A percentile compares a stretch with the other conserved stretches of the same genome.
Evolutionary conservation across 2,113 vertebrate genomes (phyloP).

Genomic region (Phrynosoma blainvillii): DNA sequence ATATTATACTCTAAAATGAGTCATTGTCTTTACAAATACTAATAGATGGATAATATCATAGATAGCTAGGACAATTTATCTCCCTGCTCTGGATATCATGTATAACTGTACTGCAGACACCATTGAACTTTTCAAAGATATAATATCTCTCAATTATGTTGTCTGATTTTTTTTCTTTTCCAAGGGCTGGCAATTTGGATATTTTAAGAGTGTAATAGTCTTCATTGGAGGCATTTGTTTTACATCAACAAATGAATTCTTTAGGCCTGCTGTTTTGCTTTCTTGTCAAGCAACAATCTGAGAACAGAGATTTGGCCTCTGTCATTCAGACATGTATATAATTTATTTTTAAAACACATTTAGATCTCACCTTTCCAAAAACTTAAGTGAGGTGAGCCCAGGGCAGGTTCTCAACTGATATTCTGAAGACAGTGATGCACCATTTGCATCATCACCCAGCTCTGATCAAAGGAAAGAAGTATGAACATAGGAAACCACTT

Average conservation of each 20-base stretch:
- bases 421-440: no score
- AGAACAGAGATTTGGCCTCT: background rate
- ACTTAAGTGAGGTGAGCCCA: no score
- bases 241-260: background rate
- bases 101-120: background rate
- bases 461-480: no score
- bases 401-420: no score
- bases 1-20: background rate
- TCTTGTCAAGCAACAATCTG: background rate
- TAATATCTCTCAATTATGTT: background rate
- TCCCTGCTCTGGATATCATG: background rate
- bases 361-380: no score
- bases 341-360: no score
- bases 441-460: no score
- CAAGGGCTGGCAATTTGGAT: background rate
- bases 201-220: background rate
- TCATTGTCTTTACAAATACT: background rate
- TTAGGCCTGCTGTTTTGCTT: background rate
- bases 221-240: background rate
- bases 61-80: background rate
- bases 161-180: background rate
- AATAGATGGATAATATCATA: background rate
- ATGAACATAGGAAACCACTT: no score
- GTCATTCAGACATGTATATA: no score
- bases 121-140: slow-evolving; percentile 10